Percentiles rank a stretch among this genome's conserved stretches.
These are phyloP conservation scores for Phyllotreta striolata DNA, from an alignment of 2,888 invertebrate genomes.

Conservation along the genomic window DNA sequence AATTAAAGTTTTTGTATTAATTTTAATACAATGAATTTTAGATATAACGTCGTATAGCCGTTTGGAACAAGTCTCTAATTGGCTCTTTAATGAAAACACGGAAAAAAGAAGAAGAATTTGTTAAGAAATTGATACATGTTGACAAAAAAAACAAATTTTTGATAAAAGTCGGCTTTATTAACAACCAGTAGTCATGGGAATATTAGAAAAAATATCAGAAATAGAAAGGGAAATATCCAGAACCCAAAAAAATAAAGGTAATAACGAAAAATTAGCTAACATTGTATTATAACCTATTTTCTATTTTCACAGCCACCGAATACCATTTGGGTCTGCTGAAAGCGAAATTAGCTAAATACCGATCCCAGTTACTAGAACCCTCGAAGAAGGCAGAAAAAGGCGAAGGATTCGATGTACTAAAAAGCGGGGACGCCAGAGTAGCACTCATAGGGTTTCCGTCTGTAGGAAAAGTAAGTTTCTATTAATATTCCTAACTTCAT, in stretches of 20 bases:
- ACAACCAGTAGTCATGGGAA: slow-evolving; percentile 78
- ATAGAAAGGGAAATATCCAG: slow-evolving; percentile 98
- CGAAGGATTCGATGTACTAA: slow-evolving; percentile 98
- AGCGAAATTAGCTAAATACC: slow-evolving; percentile 94
- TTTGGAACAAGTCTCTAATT: no score
- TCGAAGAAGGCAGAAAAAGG: slow-evolving; percentile 94
- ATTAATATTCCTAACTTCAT: slow-evolving; percentile 12
- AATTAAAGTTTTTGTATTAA: no score
- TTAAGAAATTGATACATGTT: background rate
- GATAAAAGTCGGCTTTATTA: background rate
- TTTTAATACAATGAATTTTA: no score
- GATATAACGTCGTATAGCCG: no score
- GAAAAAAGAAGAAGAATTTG: background rate
- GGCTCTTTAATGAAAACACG: background rate
- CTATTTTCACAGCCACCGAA: slow-evolving; percentile 84
- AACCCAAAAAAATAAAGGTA: slow-evolving; percentile 99
- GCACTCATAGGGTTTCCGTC: slow-evolving; percentile 99
- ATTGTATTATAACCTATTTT: background rate
- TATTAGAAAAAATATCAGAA: slow-evolving; percentile 98
- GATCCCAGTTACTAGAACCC: slow-evolving; percentile 94
- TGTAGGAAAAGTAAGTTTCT: slow-evolving; percentile 81
- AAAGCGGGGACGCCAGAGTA: slow-evolving; percentile 98
- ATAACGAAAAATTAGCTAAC: slow-evolving; percentile 11
- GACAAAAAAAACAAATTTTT: slow-evolving; percentile 1
- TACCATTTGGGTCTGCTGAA: slow-evolving; percentile 98